Base-by-base conservation (phyloP, 2,888 invertebrate species). In the Hybos culiciformis region DNA sequence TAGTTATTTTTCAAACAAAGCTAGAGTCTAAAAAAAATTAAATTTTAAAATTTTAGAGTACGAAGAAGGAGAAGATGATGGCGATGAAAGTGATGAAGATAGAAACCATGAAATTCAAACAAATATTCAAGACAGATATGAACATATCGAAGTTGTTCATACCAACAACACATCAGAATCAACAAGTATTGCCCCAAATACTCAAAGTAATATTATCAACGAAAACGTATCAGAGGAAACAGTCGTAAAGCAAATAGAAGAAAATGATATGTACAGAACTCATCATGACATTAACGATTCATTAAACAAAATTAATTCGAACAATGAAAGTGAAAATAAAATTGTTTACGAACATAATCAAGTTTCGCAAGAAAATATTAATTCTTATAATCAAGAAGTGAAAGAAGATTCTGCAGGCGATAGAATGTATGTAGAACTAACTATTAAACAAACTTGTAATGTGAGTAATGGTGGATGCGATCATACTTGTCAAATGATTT, bases 381-480 rank as follows among this genome's bases (percentile, higher is more conserved):
- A n/a, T n/a, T n/a, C 15, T 3, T 39, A 39, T 12, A 34, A 26
- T 5, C 46, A 46, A 31, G 40, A 43, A 19, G 15, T 26, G 36
- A 18, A 32, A 1, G 39, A 42, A 37, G 32, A 57, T 33, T 50
- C 58, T 1, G 60, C 64, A 12, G 57, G 58, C 1, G 41, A 59
- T 0, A 21, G 24, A 23, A 38, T 26, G n/a, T n/a, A 26, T 12
- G 11, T 12, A 26, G 11, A 26, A 26, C 5, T 14, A 31, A 3
- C 20, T 24, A 37, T 65, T 29, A 57, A 62, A 32, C 51, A 56
- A 12, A 50, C 52, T 29, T 72, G 72, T 53, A 66, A 62, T 7
- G 48, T 58, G 19, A 65, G 68, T 46, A 60, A 59, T 32, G 68
- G 67, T 9, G 69, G 67, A 6, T 75, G 75, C 54, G 67, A 70